Base-by-base conservation (phyloP, 2,113 vertebrate species). In the Pygoscelis adeliae region DNA sequence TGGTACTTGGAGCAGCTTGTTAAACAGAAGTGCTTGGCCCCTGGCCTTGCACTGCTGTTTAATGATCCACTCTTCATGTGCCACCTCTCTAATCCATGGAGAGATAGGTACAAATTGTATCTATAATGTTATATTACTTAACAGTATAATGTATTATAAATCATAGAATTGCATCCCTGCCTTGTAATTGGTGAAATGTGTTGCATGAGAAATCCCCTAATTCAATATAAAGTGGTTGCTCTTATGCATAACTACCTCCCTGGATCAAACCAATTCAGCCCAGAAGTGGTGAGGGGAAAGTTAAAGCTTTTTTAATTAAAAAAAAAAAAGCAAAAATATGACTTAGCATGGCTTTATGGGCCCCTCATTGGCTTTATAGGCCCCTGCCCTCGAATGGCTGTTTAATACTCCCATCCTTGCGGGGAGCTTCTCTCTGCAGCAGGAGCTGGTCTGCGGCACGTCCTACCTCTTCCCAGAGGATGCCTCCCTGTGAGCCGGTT, bases 41-140 rank as follows among this genome's bases (percentile, higher is more conserved):
- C 95, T 98, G 98, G 97, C 98, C 98, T 98, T 96, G 92, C 70
- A 86, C 93, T 97, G 98, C 97, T 98, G 98, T 98, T 98, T 98
- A 98, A 98, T 98, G 98, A 98, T 97, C 98, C 98, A 96, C 98
- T 98, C 97, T 96, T 98, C 96, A 36, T 96, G 97, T 98, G 98
- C 98, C 97, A 98, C 98, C 98, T 98, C 98, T 98, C 97, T 98
- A 98, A 98, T 98, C 98, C 98, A 95, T 94, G 72, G 98, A 98
- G 97, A 98, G 95, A 97, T 98, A 97, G 98, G 98, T 98, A 98
- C 98, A 98, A 98, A 98, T 98, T 98, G 98, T 98, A 97, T 98
- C 98, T 98, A 98, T 98, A 98, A 98, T 98, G 98, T 98, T 98
- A 98, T 98, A 98, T 98, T 98, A 98, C 98, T 98, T 98, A 98